phyloP scores from a whole-genome alignment of 2,888 invertebrate species.

The Troides aeacus region DNA sequence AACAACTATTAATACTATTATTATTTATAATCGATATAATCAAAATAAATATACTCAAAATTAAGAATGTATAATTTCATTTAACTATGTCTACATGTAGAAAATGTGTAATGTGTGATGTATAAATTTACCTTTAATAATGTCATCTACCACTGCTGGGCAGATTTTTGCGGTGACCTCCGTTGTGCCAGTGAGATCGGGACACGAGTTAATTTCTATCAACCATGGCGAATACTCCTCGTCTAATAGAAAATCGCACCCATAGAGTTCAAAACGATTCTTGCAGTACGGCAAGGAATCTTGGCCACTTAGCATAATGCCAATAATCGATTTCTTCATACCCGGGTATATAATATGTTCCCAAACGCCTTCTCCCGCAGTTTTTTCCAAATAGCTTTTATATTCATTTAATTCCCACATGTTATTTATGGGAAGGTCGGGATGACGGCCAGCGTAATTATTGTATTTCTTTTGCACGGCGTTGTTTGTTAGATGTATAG shows the following conservation, averaged over 20 bases:
- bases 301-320: slow-evolving; percentile 89
- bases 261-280: slow-evolving; percentile 93
- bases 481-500: slow-evolving; percentile 93
- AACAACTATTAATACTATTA: slow-evolving; percentile 62
- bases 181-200: slow-evolving; percentile 90
- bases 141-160: slow-evolving; percentile 88
- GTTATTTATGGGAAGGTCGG: slow-evolving; percentile 85
- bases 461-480: slow-evolving; percentile 90
- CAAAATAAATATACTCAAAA: not conserved
- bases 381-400: slow-evolving; percentile 79
- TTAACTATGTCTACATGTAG: too few species aligned
- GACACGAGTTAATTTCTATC: slow-evolving; percentile 95
- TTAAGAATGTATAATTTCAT: not conserved
- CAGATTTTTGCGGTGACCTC: slow-evolving; percentile 91
- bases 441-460: slow-evolving; percentile 73
- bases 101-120: not conserved
- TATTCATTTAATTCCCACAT: slow-evolving; percentile 92
- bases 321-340: slow-evolving; percentile 90
- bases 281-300: slow-evolving; percentile 83
- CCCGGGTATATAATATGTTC: slow-evolving; percentile 88
- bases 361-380: slow-evolving; percentile 83
- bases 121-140: slow-evolving; percentile 86
- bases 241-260: slow-evolving; percentile 95
- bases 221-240: slow-evolving; percentile 92
- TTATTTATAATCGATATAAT: not conserved